Evolutionary conservation across 2,113 vertebrate genomes (phyloP).

Genomic region (Scortum barcoo): DNA sequence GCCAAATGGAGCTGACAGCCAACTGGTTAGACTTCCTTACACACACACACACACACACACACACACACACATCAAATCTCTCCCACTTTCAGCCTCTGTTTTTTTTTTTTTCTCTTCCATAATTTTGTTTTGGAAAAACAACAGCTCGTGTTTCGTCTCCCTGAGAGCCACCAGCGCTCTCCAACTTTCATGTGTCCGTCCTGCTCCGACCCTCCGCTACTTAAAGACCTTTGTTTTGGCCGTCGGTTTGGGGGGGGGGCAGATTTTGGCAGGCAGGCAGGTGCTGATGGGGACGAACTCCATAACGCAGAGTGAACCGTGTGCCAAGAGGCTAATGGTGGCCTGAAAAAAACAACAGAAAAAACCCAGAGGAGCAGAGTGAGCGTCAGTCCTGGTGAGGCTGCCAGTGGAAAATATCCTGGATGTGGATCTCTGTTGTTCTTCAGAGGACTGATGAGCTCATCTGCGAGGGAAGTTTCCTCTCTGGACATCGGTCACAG

Average conservation of each 20-base stretch:
- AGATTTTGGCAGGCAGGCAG: slow-evolving; percentile 73
- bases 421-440: slow-evolving; percentile 2
- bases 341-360: slow-evolving; percentile 28
- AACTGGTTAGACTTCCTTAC: slow-evolving; percentile 68
- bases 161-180: slow-evolving; percentile 66
- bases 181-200: slow-evolving; percentile 72
- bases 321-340: slow-evolving; percentile 76
- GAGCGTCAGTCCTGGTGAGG: slow-evolving; percentile 33
- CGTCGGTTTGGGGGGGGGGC: slow-evolving; percentile 39
- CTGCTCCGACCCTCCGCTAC: slow-evolving; percentile 48
- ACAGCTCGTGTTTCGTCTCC: slow-evolving; percentile 75
- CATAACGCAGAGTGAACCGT: slow-evolving; percentile 63
- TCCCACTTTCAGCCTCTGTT: too few relatives aligned
- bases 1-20: slow-evolving; percentile 81
- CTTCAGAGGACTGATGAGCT: slow-evolving; percentile 38
- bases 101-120: slow-evolving; percentile 51
- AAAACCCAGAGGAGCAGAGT: slow-evolving; percentile 13
- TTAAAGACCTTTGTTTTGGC: slow-evolving; percentile 72
- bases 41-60: slow-evolving; percentile 50
- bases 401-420: slow-evolving; percentile 52
- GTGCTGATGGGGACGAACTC: slow-evolving; percentile 81
- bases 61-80: slow-evolving; percentile 50
- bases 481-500: slow-evolving; percentile 13
- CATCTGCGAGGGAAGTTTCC: neutral
- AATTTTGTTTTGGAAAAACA: slow-evolving; percentile 83